Evolutionary conservation across 1,140 invertebrate genomes (phyloP).

Genomic region (Drosophila insularis): DNA sequence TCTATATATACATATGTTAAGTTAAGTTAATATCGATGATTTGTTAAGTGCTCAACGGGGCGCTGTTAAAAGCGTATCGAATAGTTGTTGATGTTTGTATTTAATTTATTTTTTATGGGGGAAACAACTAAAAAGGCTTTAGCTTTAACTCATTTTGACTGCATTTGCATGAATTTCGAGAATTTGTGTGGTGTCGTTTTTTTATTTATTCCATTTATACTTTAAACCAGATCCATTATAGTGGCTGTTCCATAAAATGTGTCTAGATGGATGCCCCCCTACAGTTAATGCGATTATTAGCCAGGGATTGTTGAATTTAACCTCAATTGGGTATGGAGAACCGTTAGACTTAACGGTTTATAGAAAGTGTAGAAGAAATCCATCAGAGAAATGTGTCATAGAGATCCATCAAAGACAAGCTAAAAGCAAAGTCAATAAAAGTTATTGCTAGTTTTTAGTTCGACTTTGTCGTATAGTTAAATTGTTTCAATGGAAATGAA

Average conservation of each 20-base stretch:
- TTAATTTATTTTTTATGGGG: background rate
- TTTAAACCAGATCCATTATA: conserved; percentile 22
- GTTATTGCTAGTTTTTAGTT: no score
- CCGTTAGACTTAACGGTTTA: background rate
- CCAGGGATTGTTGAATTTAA: background rate
- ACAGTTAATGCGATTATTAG: background rate
- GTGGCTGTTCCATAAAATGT: conserved; percentile 3
- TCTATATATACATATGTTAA: no score
- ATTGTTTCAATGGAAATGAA: no score
- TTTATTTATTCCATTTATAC: no score
- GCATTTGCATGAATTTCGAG: conserved; percentile 8
- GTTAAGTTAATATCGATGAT: background rate
- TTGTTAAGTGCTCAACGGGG: conserved; percentile 12
- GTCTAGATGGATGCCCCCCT: background rate
- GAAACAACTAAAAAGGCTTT: conserved; percentile 6
- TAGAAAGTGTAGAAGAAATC: background rate
- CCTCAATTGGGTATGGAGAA: background rate
- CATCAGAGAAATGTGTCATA: background rate
- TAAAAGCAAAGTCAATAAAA: no score
- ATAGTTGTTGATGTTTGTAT: conserved; percentile 2
- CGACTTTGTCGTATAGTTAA: no score
- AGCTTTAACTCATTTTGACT: background rate
- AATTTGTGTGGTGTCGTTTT: background rate
- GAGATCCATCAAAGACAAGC: no score
- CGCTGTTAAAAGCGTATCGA: conserved; percentile 14